Conservation (phyloP, 2,888 invertebrate genomes). For the Pterostichus madidus region DNA sequence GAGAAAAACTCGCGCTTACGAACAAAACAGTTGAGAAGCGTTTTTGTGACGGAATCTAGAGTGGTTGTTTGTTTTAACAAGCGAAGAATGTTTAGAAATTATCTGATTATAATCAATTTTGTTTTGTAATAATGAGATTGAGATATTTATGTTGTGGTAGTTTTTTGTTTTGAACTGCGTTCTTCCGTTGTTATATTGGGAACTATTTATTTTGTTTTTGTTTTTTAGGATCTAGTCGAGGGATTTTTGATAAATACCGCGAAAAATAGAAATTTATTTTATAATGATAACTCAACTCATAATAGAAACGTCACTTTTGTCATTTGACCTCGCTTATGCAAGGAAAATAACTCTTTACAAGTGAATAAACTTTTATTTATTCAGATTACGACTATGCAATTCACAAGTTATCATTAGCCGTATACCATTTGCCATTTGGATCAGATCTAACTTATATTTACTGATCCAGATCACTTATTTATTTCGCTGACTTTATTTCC, state of each 20-base stretch:
- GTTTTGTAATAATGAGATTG: slow-evolving; percentile 31
- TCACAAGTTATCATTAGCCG: too few species aligned
- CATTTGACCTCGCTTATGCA: neutral
- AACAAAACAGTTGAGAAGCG: slow-evolving; percentile 17
- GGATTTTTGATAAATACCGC: slow-evolving; percentile 25
- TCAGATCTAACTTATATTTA: too few species aligned
- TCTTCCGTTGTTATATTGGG: slow-evolving; percentile 30
- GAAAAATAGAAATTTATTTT: neutral
- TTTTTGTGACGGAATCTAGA: slow-evolving; percentile 45
- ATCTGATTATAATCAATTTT: slow-evolving; percentile 29
- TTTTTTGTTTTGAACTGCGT: slow-evolving; percentile 26
- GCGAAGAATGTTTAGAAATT: slow-evolving; percentile 28
- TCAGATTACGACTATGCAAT: too few species aligned
- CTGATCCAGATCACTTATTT: too few species aligned
- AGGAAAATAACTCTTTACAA: too few species aligned
- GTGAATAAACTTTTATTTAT: too few species aligned
- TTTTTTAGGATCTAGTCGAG: slow-evolving; percentile 13
- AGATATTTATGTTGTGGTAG: neutral
- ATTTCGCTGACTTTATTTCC: too few species aligned
- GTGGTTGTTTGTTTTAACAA: slow-evolving; percentile 50
- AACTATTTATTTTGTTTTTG: slow-evolving; percentile 28
- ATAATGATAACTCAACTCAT: too few species aligned
- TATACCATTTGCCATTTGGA: too few species aligned
- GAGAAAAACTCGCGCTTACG: slow-evolving; percentile 39
- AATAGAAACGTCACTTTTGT: too few species aligned